These are phyloP conservation scores for Bothrops jararaca DNA, from an alignment of 2,113 vertebrate species.

Conservation along the genomic window DNA sequence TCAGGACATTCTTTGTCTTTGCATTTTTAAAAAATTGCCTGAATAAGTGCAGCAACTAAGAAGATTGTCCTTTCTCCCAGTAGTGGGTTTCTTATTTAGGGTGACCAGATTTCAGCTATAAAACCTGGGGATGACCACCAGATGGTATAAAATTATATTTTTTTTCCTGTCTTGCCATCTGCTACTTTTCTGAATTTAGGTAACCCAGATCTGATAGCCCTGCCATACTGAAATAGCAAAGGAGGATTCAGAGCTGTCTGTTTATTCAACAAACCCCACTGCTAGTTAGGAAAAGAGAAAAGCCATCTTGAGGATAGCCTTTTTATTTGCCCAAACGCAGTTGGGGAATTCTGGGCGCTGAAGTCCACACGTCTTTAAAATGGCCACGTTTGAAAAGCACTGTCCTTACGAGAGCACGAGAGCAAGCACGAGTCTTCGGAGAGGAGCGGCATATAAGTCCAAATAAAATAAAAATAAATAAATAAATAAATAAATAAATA, in stretches of 20 bases:
- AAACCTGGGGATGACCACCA: neutral
- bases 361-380: neutral
- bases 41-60: neutral
- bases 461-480: no score
- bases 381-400: neutral
- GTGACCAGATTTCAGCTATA: neutral
- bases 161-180: neutral
- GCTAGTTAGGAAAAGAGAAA: neutral
- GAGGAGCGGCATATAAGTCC: no score
- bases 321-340: neutral
- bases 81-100: neutral
- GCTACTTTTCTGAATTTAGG: neutral
- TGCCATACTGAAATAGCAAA: neutral
- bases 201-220: neutral
- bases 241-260: neutral
- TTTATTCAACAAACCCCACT: neutral
- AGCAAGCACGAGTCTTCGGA: no score
- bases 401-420: neutral
- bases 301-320: neutral
- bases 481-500: no score
- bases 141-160: neutral
- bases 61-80: neutral
- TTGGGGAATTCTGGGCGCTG: neutral
- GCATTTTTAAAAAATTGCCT: neutral
- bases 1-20: neutral